Evolutionary conservation across 1,140 invertebrate species (phyloP).

Genomic region (Drosophila miranda): DNA sequence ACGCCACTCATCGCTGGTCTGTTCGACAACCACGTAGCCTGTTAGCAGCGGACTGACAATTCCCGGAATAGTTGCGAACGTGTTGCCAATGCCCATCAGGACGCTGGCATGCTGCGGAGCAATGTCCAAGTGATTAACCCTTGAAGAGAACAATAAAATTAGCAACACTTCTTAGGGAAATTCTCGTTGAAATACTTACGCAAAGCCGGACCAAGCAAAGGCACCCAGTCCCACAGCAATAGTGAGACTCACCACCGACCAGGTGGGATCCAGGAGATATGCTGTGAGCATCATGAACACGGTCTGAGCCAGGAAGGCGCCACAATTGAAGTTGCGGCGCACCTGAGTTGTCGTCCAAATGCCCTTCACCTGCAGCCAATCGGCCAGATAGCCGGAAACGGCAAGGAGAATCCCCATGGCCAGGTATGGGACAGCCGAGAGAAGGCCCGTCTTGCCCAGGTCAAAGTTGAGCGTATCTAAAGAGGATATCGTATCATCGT

Average conservation of each 20-base stretch:
- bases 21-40: slow-evolving; percentile 89
- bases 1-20: slow-evolving; percentile 90
- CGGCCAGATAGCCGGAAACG: slow-evolving; percentile 90
- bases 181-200: slow-evolving; percentile 83
- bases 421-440: slow-evolving; percentile 93
- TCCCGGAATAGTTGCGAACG: slow-evolving; percentile 93
- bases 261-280: slow-evolving; percentile 86
- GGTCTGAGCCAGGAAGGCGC: slow-evolving; percentile 90
- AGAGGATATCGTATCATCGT: neutral
- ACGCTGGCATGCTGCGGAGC: slow-evolving; percentile 92
- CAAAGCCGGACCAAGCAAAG: slow-evolving; percentile 94
- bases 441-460: slow-evolving; percentile 89
- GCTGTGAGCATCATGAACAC: slow-evolving; percentile 92
- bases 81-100: slow-evolving; percentile 94
- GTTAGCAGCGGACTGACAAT: slow-evolving; percentile 92
- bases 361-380: slow-evolving; percentile 87
- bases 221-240: slow-evolving; percentile 94
- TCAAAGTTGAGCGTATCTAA: slow-evolving; percentile 88
- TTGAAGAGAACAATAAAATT: slow-evolving; percentile 68
- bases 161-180: neutral
- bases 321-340: slow-evolving; percentile 89
- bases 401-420: slow-evolving; percentile 92
- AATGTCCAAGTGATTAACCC: slow-evolving; percentile 94
- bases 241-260: slow-evolving; percentile 89
- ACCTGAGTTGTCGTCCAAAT: slow-evolving; percentile 89